These are phyloP conservation scores for Sesamia inferens DNA, from an alignment of 2,888 invertebrate species.

Conservation along the genomic window DNA sequence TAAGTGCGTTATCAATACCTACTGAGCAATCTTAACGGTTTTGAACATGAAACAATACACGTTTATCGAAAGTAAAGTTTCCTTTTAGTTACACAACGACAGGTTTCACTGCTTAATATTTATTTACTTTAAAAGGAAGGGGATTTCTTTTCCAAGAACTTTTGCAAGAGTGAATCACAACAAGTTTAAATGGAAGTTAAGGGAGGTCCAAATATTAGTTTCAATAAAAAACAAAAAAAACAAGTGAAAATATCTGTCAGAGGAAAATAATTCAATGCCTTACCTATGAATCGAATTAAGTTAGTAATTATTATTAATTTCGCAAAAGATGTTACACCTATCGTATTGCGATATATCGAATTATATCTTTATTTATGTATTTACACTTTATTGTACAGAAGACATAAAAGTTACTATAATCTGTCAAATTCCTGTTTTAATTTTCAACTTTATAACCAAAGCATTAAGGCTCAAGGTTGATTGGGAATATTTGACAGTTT, in stretches of 20 bases:
- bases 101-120: not conserved
- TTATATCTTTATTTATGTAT: not conserved
- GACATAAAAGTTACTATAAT: too few relatives aligned
- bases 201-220: not conserved
- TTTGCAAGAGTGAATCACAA: not conserved
- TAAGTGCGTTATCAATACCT: slow-evolving; percentile 13
- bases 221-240: not conserved
- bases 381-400: too few relatives aligned
- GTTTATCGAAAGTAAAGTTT: slow-evolving; percentile 11
- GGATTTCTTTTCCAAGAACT: not conserved
- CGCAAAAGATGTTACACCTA: too few relatives aligned
- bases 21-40: slow-evolving; percentile 12
- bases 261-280: not conserved
- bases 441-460: too few relatives aligned
- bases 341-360: too few relatives aligned
- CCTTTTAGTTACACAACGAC: not conserved
- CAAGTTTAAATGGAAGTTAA: not conserved
- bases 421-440: too few relatives aligned
- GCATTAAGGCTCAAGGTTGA: too few relatives aligned
- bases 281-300: not conserved
- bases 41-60: slow-evolving; percentile 24
- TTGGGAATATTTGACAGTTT: too few relatives aligned
- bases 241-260: not conserved
- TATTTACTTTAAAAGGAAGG: not conserved
- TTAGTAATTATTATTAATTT: not conserved